Evolutionary conservation across 2,888 invertebrate genomes (phyloP).

Genomic region (Chloromyia formosa): DNA sequence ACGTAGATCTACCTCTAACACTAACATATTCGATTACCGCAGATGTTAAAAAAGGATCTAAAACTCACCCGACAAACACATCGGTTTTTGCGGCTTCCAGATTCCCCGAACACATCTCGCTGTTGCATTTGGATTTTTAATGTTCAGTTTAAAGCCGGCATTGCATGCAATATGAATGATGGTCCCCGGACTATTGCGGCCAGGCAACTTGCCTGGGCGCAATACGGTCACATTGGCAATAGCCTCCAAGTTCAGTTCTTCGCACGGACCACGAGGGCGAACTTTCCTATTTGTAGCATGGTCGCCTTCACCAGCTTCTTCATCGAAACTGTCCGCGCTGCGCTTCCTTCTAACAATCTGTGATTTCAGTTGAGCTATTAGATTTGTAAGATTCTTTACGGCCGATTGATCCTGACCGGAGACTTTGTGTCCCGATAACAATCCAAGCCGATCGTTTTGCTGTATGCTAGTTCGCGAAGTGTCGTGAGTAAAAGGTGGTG

Average conservation of each 20-base stretch:
- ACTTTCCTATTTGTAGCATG: conserved; percentile 44
- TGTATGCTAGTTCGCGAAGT: conserved; percentile 1
- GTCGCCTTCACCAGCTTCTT: conserved; percentile 33
- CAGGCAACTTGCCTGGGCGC: conserved; percentile 74
- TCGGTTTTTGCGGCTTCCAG: conserved; percentile 85
- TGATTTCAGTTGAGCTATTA: conserved; percentile 59
- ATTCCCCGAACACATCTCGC: conserved; percentile 83
- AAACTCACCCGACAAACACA: conserved; percentile 76
- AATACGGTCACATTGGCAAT: conserved; percentile 71
- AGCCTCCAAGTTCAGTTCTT: conserved; percentile 62
- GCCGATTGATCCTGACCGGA: neutral
- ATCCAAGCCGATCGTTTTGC: neutral
- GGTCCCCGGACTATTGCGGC: conserved; percentile 79
- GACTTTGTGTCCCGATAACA: neutral
- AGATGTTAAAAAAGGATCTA: neutral
- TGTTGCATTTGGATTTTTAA: conserved; percentile 76
- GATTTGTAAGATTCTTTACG: conserved; percentile 50
- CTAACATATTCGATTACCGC: too few relatives aligned
- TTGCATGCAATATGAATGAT: conserved; percentile 79
- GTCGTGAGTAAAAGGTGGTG: neutral
- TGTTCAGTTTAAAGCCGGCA: conserved; percentile 79
- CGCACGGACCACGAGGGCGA: conserved; percentile 72
- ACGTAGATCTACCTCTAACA: too few relatives aligned
- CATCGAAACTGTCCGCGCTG: conserved; percentile 27
- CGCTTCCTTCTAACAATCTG: conserved; percentile 59